phyloP scores from a whole-genome alignment of 2,113 vertebrate species.

The Platanista minor region DNA sequence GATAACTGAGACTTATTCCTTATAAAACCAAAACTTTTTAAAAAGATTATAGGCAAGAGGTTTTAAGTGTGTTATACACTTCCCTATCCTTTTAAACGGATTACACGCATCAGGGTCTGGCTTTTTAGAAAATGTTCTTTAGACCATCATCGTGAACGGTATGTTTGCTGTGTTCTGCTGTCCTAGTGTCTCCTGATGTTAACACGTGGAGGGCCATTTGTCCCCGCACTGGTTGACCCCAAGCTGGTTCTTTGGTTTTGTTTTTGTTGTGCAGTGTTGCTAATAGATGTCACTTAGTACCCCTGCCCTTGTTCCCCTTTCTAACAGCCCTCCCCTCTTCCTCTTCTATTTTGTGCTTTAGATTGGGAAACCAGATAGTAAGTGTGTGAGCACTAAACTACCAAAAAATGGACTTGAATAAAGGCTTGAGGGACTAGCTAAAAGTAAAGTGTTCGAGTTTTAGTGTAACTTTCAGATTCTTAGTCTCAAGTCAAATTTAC shows the following conservation, averaged over 20 bases:
- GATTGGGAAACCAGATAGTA: background rate
- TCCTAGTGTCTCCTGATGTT: background rate
- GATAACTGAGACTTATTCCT: background rate
- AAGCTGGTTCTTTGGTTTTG: background rate
- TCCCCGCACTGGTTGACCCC: background rate
- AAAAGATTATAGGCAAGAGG: background rate
- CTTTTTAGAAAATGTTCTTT: background rate
- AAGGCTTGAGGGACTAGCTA: background rate
- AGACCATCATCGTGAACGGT: background rate
- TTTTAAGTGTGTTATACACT: background rate
- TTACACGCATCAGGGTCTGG: background rate
- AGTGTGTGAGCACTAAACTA: background rate
- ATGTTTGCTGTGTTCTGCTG: rapidly evolving
- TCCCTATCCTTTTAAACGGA: background rate
- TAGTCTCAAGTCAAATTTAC: background rate
- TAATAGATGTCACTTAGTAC: background rate
- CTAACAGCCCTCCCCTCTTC: background rate
- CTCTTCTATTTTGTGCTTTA: background rate
- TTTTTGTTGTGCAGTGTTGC: background rate
- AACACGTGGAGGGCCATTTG: rapidly evolving
- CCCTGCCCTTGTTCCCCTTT: background rate
- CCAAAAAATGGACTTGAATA: background rate
- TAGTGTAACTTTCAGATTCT: background rate
- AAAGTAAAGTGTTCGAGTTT: background rate
- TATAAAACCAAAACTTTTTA: background rate